Conservation (phyloP, 2,888 invertebrate genomes). For the Melipona beecheii region DNA sequence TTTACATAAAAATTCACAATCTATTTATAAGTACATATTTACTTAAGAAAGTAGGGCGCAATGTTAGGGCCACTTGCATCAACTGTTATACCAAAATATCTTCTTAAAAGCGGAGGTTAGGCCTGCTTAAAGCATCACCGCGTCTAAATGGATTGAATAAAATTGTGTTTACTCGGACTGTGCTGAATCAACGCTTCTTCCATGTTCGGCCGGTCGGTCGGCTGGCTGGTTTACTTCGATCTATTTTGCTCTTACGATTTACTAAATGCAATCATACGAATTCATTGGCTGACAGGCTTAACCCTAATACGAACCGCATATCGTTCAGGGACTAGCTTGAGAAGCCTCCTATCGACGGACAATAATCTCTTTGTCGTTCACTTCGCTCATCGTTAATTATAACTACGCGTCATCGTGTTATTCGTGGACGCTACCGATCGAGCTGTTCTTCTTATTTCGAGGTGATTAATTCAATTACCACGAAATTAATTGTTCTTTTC, state of each 20-base stretch:
- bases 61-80: constrained; percentile 32
- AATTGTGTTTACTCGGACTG: constrained; percentile 8
- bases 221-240: constrained; percentile 3
- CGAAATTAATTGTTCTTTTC: not conserved
- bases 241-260: constrained; percentile 22
- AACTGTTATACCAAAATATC: not conserved
- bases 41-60: not conserved
- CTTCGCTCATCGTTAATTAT: constrained; percentile 47
- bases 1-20: not conserved
- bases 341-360: constrained; percentile 30
- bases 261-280: constrained; percentile 43
- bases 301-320: constrained; percentile 44
- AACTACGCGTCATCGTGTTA: constrained; percentile 38
- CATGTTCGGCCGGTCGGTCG: not conserved
- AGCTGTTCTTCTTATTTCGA: not conserved
- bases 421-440: not conserved
- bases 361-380: constrained; percentile 47
- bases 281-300: constrained; percentile 31
- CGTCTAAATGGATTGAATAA: constrained; percentile 22
- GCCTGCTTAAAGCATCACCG: not conserved
- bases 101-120: constrained; percentile 15
- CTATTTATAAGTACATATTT: not conserved
- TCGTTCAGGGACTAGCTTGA: constrained; percentile 15
- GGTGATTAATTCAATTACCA: not conserved
- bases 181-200: constrained; percentile 12